phyloP scores from a whole-genome alignment of 1,140 invertebrate species.

The Anagrus nilaparvatae region DNA sequence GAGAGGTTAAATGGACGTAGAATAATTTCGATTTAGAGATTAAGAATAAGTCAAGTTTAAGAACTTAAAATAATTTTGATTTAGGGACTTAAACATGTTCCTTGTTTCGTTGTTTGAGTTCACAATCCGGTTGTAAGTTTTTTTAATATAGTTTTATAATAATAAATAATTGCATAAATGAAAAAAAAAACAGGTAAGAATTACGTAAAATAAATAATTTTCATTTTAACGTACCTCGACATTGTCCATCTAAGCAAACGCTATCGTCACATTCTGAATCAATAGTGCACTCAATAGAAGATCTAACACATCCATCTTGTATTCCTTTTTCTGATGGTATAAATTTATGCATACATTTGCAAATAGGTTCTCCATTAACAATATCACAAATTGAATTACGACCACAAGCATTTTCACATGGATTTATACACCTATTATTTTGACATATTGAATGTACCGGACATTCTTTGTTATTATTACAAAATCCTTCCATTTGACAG shows the following conservation, averaged over 20 bases:
- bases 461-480: constrained; percentile 63
- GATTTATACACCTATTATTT: constrained; percentile 61
- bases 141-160: too few species aligned
- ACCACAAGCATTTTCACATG: constrained; percentile 67
- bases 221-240: constrained; percentile 51
- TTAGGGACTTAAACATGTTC: too few species aligned
- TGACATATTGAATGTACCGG: constrained; percentile 62
- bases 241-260: constrained; percentile 72
- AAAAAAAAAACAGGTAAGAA: constrained; percentile 4
- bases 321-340: constrained; percentile 48
- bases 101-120: too few species aligned
- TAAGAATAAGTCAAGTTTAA: too few species aligned
- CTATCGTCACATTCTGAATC: constrained; percentile 69
- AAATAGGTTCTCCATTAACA: constrained; percentile 60
- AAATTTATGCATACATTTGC: constrained; percentile 64
- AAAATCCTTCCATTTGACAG: constrained; percentile 64
- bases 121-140: too few species aligned
- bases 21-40: too few species aligned
- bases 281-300: constrained; percentile 50
- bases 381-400: constrained; percentile 68
- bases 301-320: constrained; percentile 62
- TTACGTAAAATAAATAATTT: neutral
- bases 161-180: too few species aligned
- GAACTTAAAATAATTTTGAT: too few species aligned
- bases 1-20: too few species aligned